Base-by-base conservation (phyloP, 1,140 invertebrate genomes). In the Lepidurus couesii region DNA sequence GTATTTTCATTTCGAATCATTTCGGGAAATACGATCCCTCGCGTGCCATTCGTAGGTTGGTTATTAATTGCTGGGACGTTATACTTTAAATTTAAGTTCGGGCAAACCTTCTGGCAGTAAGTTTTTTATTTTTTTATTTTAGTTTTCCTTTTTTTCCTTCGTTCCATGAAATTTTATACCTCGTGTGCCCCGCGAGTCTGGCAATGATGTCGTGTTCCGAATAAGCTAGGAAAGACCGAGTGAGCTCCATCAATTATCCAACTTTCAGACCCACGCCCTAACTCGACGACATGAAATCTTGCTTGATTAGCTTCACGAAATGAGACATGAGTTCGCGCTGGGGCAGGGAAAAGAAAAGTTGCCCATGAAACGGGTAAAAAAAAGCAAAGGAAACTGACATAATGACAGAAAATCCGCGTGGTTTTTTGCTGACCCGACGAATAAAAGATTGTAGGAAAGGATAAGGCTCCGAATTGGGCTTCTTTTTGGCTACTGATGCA, bases 211-310 rank as follows among this genome's bases (percentile, higher is more conserved):
- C 53, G 53, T 13, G 53, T 65, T 65, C 53, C 13, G 21, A 65
- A 65, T 65, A 65, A 65, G 53, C 53, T 65, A n/a, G 53, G 21
- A 65, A 65, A 65, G 53, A 65, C 53, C 16, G 53, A 65, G 53
- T 65, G 53, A 65, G 53, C 9, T 16, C 13, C 53, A 65, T 65
- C 53, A 65, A 65, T 65, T 65, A 65, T 65, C 53, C 53, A 65
- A 65, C 53, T 65, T 65, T 65, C 53, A 65, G 53, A 65, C 53
- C 53, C 53, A 65, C 53, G 53, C 53, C 53, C 45, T 21, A 65
- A 65, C 53, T 65, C 53, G 53, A 65, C 53, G 53, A 65, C 53
- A 65, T 21, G 53, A 65, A 13, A 65, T 65, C 53, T 65, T 16
- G 53, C 21, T 65, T 65, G 53, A 65, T 65, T 65, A 65, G 53